A percentile compares a stretch with the other conserved stretches of the same genome.
These are phyloP conservation scores for Hypomecis punctinalis DNA, from an alignment of 2,888 invertebrate genomes.

Conservation along the genomic window DNA sequence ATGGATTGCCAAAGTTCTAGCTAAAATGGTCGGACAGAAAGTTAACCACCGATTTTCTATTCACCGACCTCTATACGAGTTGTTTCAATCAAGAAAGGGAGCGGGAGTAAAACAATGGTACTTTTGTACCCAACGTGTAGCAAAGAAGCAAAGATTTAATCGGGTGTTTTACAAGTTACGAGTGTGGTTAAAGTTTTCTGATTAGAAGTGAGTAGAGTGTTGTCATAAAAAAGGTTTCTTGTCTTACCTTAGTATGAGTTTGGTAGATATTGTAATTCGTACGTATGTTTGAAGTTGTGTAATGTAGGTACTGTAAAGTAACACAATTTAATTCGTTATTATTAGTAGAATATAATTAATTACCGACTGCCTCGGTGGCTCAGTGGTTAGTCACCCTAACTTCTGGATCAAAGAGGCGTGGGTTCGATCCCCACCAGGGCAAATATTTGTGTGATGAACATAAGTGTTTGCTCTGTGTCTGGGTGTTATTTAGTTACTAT, in stretches of 20 bases:
- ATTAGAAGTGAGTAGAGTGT: background rate
- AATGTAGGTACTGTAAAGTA: too few species aligned
- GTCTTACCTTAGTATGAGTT: background rate
- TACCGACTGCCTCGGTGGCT: too few species aligned
- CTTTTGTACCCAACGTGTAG: constrained; percentile 33
- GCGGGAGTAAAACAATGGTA: constrained; percentile 54
- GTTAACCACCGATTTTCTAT: constrained; percentile 66
- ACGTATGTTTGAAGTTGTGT: too few species aligned
- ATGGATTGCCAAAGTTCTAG: constrained; percentile 61
- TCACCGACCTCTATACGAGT: constrained; percentile 56
- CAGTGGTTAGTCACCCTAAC: too few species aligned
- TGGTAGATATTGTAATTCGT: background rate
- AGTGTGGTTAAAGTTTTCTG: constrained; percentile 4
- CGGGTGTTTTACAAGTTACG: constrained; percentile 16
- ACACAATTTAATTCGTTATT: too few species aligned
- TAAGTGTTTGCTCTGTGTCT: too few species aligned
- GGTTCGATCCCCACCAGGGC: too few species aligned
- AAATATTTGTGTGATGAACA: too few species aligned
- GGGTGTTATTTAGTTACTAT: too few species aligned
- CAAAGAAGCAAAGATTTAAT: constrained; percentile 29
- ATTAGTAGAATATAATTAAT: too few species aligned
- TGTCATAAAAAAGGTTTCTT: constrained; percentile 1
- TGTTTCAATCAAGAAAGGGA: constrained; percentile 69
- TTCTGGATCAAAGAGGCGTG: too few species aligned
- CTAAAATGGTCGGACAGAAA: constrained; percentile 56